These are phyloP conservation scores for Gari tellinella DNA, from an alignment of 2,888 invertebrate genomes.

Conservation along the genomic window DNA sequence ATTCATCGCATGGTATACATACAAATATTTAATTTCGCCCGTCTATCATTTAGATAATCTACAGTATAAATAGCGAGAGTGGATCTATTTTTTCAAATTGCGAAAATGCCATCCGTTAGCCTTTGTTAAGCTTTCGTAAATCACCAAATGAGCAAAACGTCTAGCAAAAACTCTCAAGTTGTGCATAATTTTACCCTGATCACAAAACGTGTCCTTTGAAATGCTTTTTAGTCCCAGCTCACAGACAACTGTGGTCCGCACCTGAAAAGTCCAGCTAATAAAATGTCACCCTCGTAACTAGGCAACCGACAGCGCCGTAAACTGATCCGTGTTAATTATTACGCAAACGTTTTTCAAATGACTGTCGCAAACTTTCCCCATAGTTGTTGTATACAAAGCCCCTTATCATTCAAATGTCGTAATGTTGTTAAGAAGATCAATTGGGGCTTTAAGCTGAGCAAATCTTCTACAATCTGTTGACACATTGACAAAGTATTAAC, in stretches of 20 bases:
- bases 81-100: no score
- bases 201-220: no score
- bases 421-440: conserved; percentile 26
- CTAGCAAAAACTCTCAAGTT: no score
- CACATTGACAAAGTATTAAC: conserved; percentile 4
- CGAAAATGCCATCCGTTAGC: no score
- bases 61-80: conserved; percentile 6
- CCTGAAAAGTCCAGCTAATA: no score
- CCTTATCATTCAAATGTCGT: conserved; percentile 15
- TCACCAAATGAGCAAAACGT: no score
- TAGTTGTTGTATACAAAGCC: conserved; percentile 11
- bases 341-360: conserved; percentile 15
- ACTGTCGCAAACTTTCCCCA: conserved; percentile 18
- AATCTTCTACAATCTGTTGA: conserved; percentile 18
- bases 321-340: conserved; percentile 34
- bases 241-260: no score
- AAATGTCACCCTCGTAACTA: conserved; percentile 1
- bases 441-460: conserved; percentile 3
- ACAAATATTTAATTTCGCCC: conserved; percentile 10
- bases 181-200: no score
- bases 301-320: conserved; percentile 12
- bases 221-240: no score
- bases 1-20: not conserved
- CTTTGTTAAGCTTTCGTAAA: no score
- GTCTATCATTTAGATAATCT: not conserved